These are phyloP conservation scores for Myrmophylax atrothorax DNA, from an alignment of 2,113 vertebrate genomes.

Conservation along the genomic window DNA sequence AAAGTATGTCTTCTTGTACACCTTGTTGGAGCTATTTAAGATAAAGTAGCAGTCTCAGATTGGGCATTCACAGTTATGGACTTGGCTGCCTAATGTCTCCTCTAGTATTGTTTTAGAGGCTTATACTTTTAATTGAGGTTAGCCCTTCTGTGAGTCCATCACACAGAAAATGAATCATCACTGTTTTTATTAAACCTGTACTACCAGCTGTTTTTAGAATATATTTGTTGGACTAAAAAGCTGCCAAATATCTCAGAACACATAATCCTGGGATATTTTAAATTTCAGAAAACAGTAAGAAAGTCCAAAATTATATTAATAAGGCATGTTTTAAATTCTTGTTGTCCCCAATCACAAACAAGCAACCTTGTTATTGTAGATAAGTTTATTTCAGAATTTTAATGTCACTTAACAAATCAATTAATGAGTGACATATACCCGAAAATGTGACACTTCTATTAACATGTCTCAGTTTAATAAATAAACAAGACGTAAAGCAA, in stretches of 20 bases:
- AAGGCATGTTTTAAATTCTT: neutral
- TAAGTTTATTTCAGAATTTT: neutral
- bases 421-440: neutral
- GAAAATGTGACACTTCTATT: constrained; percentile 1
- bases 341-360: neutral
- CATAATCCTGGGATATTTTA: neutral
- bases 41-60: neutral
- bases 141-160: rapidly evolving
- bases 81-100: neutral
- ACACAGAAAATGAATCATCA: neutral
- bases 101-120: neutral
- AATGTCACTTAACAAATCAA: constrained; percentile 9
- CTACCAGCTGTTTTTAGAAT: neutral
- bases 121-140: neutral
- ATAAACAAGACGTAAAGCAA: neutral
- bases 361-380: neutral
- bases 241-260: neutral
- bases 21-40: neutral
- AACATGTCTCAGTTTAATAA: neutral
- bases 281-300: neutral
- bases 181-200: neutral
- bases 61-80: neutral
- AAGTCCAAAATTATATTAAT: neutral
- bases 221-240: neutral
- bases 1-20: neutral